Evolutionary conservation across 1,140 invertebrate species (phyloP), one percentile per base, ranked within the genome.

Genomic region (Drosophila pruinosa): DNA sequence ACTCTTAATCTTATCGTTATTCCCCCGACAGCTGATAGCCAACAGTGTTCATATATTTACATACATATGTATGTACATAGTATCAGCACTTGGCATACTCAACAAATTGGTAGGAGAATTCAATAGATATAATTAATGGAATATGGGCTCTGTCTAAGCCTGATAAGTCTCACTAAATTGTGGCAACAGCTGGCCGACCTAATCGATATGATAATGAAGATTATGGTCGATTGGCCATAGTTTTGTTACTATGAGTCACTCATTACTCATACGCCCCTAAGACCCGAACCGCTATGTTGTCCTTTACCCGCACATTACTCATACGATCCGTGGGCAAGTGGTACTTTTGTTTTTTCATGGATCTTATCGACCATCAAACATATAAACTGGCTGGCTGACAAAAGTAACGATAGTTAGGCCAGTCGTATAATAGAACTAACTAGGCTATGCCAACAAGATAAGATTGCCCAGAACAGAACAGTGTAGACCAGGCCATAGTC

Each of bases 241-340:
- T 14, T 52, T 15, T 48, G 36, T 17, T 34, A 15, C 14, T 34
- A 52, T 53, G 50, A 53, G 8, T 53, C 50, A 53, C 19, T 10
- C 48, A 36, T 52, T 52, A 52, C 48, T 52, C 48, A 52, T 52
- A 2, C 6, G 31, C 6, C 26, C 47, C 10, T n/a, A n/a, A n/a
- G n/a, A n/a, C n/a, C n/a, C n/a, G n/a, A n/a, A n/a, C n/a, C n/a
- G n/a, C n/a, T n/a, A n/a, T n/a, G n/a, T 17, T 48, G 52, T 67
- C 63, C 56, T 68, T 21, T 43, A 71, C 39, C 52, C 58, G 17
- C 4, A 1, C 38, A 34, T 81, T 81, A 82, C 73, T 82, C 78
- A 81, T 82, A 77, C 73, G 73, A 43, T 38, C 45, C 17, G 62
- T 81, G 12, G 12, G 17, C 45, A 17, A 15, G 6, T 38, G 22